Percentiles rank a stretch among this genome's conserved stretches.
phyloP scores from a whole-genome alignment of 2,797 vertebrate genomes.

The Spea hammondii region DNA sequence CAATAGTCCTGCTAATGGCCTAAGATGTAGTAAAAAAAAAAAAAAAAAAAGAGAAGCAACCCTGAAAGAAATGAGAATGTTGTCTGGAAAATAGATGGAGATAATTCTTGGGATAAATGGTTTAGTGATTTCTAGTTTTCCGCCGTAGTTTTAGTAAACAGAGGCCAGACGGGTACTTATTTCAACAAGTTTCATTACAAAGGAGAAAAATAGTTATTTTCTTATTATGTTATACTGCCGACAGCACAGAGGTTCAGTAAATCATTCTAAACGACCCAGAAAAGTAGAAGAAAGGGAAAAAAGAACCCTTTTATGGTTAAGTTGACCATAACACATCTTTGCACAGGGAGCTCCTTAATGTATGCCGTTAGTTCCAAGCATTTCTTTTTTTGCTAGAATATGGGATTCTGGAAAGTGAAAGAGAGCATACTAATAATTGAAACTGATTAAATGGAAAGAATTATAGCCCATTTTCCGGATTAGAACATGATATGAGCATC shows the following conservation, averaged over 20 bases:
- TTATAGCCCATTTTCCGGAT: constrained; percentile 21
- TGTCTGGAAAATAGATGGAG: constrained; percentile 66
- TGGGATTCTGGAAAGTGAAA: constrained; percentile 21
- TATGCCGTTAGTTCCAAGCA: constrained; percentile 31
- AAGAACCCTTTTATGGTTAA: constrained; percentile 44
- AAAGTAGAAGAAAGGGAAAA: constrained; percentile 31
- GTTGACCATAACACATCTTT: constrained; percentile 45
- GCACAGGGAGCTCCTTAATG: constrained; percentile 13
- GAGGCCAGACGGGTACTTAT: constrained; percentile 59
- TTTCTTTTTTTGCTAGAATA: constrained; percentile 20
- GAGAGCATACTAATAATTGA: constrained; percentile 28
- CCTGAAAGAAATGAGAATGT: constrained; percentile 64
- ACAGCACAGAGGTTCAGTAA: constrained; percentile 50
- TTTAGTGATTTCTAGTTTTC: constrained; percentile 59
- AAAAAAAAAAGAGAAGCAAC: constrained; percentile 57
- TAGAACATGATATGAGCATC: constrained; percentile 28
- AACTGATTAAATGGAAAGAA: constrained; percentile 42
- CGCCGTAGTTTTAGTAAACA: constrained; percentile 62
- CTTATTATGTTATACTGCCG: constrained; percentile 59
- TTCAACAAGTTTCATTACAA: constrained; percentile 61
- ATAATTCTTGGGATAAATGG: constrained; percentile 65
- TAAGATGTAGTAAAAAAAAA: constrained; percentile 55
- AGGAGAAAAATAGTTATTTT: constrained; percentile 58
- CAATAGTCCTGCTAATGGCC: constrained; percentile 66
- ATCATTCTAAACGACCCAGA: constrained; percentile 58